Base-by-base conservation (phyloP, 53 echinoderm and acorn worm species). In the Arbacia lixula region DNA sequence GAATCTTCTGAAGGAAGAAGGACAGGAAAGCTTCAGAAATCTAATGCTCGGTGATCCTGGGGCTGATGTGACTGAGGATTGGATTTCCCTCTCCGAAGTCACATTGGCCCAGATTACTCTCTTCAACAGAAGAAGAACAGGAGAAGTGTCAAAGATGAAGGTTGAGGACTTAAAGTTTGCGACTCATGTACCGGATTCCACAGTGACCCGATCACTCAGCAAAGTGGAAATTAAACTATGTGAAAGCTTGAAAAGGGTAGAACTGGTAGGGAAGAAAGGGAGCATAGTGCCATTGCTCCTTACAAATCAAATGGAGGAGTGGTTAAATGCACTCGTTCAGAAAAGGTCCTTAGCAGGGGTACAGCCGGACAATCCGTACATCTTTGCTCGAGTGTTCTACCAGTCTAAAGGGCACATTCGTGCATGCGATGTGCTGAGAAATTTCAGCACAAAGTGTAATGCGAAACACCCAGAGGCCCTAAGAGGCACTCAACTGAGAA, bases 261-360 rank as follows among this genome's bases (percentile, higher is more conserved):
- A 92, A 57, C 83, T 92, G 26, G 30, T 71, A 37, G 90, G 89
- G 5, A 93, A 93, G 42, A 73, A 82, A 43, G 84, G 91, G 1
- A 84, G 61, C 16, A 64, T 22, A 21, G 87, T 91, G 4, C 91
- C 87, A 30, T 20, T 87, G 21, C 32, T 90, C 16, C 26, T 90
- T 3, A 77, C 86, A 30, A 39, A 33, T 17, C 43, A 86, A 9
- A 39, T 79, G 58, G 43, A 46, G 50, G 33, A 80, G n/a, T 61
- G 75, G 40, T 11, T 86, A 12, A 33, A 37, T 5, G 2, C 41
- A 2, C 19, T 85, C 3, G 19, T 61, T 36, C 50, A 77, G 10
- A 58, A 57, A 17, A 53, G 85, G 34, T 46, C 39, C 25, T 19
- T 67, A 20, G 86, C 89, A 46, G 30, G 30, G 6, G 43, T 67